These are phyloP conservation scores for Lithobius niger DNA, from an alignment of 1,140 invertebrate species.

Conservation along the genomic window DNA sequence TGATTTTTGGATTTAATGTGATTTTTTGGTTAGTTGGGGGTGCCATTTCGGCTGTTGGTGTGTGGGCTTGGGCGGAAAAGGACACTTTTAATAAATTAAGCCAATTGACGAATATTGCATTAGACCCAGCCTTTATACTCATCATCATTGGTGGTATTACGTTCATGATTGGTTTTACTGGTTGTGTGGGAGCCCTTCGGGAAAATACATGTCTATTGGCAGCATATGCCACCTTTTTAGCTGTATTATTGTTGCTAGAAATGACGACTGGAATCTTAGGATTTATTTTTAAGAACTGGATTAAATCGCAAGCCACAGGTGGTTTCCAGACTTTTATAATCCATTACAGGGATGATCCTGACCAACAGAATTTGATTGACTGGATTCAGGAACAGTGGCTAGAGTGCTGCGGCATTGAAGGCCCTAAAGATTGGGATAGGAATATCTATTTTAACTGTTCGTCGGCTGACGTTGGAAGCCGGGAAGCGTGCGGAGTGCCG, in stretches of 20 bases:
- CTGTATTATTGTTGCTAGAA: conserved; percentile 74
- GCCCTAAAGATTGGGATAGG: conserved; percentile 88
- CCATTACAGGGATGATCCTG: conserved; percentile 94
- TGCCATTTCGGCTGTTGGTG: conserved; percentile 68
- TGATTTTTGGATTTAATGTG: conserved; percentile 94
- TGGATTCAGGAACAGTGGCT: conserved; percentile 98
- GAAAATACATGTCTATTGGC: conserved; percentile 55
- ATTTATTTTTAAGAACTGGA: conserved; percentile 95
- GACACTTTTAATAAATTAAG: conserved; percentile 87
- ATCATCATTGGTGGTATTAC: conserved; percentile 82
- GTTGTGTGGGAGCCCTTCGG: conserved; percentile 82
- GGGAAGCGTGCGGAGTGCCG: conserved; percentile 93
- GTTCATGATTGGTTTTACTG: conserved; percentile 90
- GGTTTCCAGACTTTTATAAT: conserved; percentile 88
- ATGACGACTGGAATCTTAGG: conserved; percentile 79
- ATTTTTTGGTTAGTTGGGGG: conserved; percentile 87
- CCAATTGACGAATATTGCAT: conserved; percentile 63
- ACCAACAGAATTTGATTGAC: conserved; percentile 95
- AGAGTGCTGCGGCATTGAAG: conserved; percentile 91
- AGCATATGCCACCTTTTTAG: conserved; percentile 81
- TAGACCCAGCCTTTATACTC: conserved; percentile 91
- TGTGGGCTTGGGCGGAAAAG: conserved; percentile 96
- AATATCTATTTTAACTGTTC: conserved; percentile 98
- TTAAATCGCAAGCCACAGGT: conserved; percentile 78
- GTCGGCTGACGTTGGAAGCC: conserved; percentile 69